Evolutionary conservation across 2,888 invertebrate genomes (phyloP), one percentile per base, ranked within the genome.

Genomic region (Thereva nobilitata): DNA sequence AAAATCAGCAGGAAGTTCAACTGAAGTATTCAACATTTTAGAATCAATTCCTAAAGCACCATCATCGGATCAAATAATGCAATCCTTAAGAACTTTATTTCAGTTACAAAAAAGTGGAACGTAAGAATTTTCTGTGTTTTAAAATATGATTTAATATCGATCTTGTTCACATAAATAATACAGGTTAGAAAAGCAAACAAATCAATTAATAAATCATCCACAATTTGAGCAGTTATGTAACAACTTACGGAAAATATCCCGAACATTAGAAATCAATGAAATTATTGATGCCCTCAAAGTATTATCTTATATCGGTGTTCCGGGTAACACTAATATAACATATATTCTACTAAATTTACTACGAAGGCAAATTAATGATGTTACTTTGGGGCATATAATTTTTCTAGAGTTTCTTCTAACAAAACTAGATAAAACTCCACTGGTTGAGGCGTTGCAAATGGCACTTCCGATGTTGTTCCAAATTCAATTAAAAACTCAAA

Each of bases 381-480:
- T 91, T 8, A 83, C 81, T 68, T 75, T 88, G 34, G 78, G 84
- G 3, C 86, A 89, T 72, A 85, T 89, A 40, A 84, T 86, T 72
- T 88, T 87, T 74, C 64, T 89, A 10, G 83, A 88, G 74, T 86
- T 85, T 74, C 72, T 89, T 5, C 74, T 91, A 0, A 74, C 76
- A 1, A 82, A 83, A 67, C 83, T 84, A 56, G 79, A 84, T 47
- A 72, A 72, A 1, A 83, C 82, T 9, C 86, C 89, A 66, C 77
- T 90, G 35, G 83, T 86, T 0, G 86, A 87, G 42, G 89, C 89
- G 0, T 74, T 91, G 4, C 82, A 82, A 72, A 80, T 87, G 0
- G 89, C 90, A 0, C 73, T 90, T 7, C 89, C 89, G 0, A 76
- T 89, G 38, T 86, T 87, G 0, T 88, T 90, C 74, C 86, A 89